phyloP scores from a whole-genome alignment of 2,888 invertebrate genomes.

The Lagria hirta region DNA sequence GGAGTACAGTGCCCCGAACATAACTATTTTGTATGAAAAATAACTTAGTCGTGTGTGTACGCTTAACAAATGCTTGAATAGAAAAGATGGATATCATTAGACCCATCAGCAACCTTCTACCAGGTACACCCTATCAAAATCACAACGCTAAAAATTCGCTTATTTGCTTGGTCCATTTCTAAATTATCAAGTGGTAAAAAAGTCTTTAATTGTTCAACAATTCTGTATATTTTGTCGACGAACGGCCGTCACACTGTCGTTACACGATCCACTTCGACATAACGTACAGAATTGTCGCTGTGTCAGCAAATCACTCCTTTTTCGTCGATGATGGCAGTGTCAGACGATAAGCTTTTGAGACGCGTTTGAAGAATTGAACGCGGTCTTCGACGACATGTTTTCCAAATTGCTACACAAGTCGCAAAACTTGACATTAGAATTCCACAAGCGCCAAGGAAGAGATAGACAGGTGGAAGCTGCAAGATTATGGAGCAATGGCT shows the following conservation, averaged over 20 bases:
- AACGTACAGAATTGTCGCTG: slow-evolving; percentile 92
- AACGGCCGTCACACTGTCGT: slow-evolving; percentile 78
- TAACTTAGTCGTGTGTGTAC: slow-evolving; percentile 7
- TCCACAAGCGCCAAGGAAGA: slow-evolving; percentile 56
- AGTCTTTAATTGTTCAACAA: slow-evolving; percentile 31
- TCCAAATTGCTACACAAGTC: slow-evolving; percentile 45
- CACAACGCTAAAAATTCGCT: slow-evolving; percentile 43
- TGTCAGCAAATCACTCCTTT: slow-evolving; percentile 94
- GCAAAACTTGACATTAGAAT: slow-evolving; percentile 47
- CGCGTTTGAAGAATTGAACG: slow-evolving; percentile 78
- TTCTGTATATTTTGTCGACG: slow-evolving; percentile 45
- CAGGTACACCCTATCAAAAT: slow-evolving; percentile 35
- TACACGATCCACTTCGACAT: slow-evolving; percentile 86
- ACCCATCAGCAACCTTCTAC: slow-evolving; percentile 24
- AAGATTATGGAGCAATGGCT: slow-evolving; percentile 78
- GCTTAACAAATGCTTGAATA: slow-evolving; percentile 13
- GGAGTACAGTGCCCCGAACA: slow-evolving; percentile 40
- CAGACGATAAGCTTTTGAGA: slow-evolving; percentile 78
- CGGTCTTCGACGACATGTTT: slow-evolving; percentile 60
- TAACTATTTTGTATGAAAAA: slow-evolving; percentile 10
- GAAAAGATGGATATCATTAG: slow-evolving; percentile 6
- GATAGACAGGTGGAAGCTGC: slow-evolving; percentile 74
- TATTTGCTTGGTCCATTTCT: slow-evolving; percentile 30
- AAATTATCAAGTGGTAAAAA: slow-evolving; percentile 21
- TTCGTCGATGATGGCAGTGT: slow-evolving; percentile 81